phyloP scores from a whole-genome alignment of 1,140 invertebrate genomes.

The Lepidurus apus region DNA sequence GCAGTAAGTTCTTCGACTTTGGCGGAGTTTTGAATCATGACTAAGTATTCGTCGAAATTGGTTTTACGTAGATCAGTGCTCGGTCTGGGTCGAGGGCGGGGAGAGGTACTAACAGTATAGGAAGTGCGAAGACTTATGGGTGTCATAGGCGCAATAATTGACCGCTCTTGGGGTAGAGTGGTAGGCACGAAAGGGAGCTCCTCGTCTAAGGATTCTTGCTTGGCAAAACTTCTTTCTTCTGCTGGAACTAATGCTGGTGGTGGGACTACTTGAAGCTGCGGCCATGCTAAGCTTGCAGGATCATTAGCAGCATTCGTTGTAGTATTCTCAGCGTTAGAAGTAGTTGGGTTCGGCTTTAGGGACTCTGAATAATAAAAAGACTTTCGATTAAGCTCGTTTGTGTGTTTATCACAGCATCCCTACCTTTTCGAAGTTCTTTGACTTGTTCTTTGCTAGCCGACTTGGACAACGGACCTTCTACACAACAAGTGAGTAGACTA shows the following conservation, averaged over 20 bases:
- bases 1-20: constrained; percentile 22
- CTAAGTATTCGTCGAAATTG: constrained; percentile 38
- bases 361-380: not conserved
- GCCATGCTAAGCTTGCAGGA: too few species aligned
- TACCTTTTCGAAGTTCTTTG: constrained; percentile 34
- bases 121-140: constrained; percentile 54
- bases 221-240: constrained; percentile 51
- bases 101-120: not conserved
- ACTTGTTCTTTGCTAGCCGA: constrained; percentile 4
- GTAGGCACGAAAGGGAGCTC: constrained; percentile 81
- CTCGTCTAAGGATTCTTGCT: constrained; percentile 74
- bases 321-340: not conserved
- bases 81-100: not conserved
- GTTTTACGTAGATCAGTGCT: not conserved
- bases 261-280: not conserved
- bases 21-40: constrained; percentile 23
- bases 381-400: not conserved
- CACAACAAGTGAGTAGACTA: not conserved
- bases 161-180: constrained; percentile 72
- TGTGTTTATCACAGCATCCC: constrained; percentile 5
- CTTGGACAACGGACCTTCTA: not conserved
- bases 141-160: constrained; percentile 69
- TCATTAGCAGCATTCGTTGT: not conserved
- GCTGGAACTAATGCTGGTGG: constrained; percentile 3
- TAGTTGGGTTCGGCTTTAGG: not conserved